A percentile compares a stretch with the other conserved stretches of the same genome.
Evolutionary conservation across 2,797 vertebrate species (phyloP).

Genomic region (Trachurus trachurus): DNA sequence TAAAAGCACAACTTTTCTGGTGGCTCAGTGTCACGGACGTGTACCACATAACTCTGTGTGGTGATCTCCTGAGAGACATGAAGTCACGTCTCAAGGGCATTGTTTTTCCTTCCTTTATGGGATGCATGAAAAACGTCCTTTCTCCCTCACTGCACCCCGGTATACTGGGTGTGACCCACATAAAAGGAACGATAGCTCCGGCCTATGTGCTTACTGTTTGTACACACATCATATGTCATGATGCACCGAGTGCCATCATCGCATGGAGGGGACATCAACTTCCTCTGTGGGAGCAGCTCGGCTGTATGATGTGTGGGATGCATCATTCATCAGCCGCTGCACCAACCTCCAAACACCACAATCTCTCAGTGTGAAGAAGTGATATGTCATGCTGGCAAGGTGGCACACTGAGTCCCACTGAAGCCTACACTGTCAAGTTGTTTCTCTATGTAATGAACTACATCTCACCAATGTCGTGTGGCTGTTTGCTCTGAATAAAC

Average conservation of each 20-base stretch:
- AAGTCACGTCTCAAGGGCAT: conserved; percentile 73
- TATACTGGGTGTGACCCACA: conserved; percentile 66
- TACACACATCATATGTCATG: conserved; percentile 78
- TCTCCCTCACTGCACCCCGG: conserved; percentile 33
- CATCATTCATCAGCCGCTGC: conserved; percentile 70
- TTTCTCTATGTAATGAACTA: conserved; percentile 48
- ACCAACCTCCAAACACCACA: conserved; percentile 51
- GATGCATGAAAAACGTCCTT: conserved; percentile 70
- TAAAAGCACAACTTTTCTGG: conserved; percentile 4
- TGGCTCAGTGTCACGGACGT: conserved; percentile 57
- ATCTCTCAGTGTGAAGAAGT: conserved; percentile 70
- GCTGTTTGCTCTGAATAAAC: conserved; percentile 26
- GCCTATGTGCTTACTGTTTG: conserved; percentile 68
- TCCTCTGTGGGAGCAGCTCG: conserved; percentile 62
- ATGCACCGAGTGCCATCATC: conserved; percentile 66
- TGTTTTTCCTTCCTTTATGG: conserved; percentile 63
- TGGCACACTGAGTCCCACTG: conserved; percentile 52
- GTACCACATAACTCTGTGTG: conserved; percentile 54
- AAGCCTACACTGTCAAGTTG: conserved; percentile 42
- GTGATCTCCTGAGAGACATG: conserved; percentile 67
- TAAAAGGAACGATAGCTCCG: conserved; percentile 56
- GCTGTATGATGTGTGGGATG: conserved; percentile 70
- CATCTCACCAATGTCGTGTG: conserved; percentile 28
- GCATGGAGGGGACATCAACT: conserved; percentile 66
- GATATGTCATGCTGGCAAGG: conserved; percentile 71